Evolutionary conservation across 2,797 vertebrate genomes (phyloP).

Genomic region (Passerculus sandwichensis): DNA sequence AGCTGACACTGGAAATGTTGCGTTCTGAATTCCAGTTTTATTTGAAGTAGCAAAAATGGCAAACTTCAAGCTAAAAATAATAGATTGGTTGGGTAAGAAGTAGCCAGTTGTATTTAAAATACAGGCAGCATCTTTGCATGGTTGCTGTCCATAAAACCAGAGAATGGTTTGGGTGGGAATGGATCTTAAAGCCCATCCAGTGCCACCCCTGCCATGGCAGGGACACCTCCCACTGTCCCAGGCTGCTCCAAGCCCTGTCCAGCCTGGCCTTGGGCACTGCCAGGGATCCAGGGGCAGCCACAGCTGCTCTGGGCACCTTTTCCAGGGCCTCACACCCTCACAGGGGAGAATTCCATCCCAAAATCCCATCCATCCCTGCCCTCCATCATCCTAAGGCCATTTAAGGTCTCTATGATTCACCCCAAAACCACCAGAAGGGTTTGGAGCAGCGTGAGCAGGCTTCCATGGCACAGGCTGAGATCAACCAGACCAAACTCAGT

Average conservation of each 20-base stretch:
- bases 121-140: not conserved
- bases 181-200: fast-evolving
- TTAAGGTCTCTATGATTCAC: not conserved
- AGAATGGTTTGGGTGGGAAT: fast-evolving
- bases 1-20: not conserved
- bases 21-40: not conserved
- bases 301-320: not conserved
- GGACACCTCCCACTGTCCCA: not conserved
- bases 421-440: not conserved
- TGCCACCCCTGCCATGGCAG: not conserved
- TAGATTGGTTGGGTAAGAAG: not conserved
- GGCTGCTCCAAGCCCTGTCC: fast-evolving
- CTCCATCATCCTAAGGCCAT: not conserved
- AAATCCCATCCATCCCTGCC: fast-evolving
- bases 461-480: not conserved
- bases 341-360: not conserved
- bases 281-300: not conserved
- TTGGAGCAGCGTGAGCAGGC: not conserved
- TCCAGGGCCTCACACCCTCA: fast-evolving
- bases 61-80: not conserved
- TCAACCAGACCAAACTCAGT: not conserved
- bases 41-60: not conserved
- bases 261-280: fast-evolving
- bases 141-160: not conserved
- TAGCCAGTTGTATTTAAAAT: not conserved